Percentiles rank a stretch among this genome's conserved stretches.
These are phyloP conservation scores for Panulirus ornatus DNA, from an alignment of 1,140 invertebrate genomes.

Conservation along the genomic window DNA sequence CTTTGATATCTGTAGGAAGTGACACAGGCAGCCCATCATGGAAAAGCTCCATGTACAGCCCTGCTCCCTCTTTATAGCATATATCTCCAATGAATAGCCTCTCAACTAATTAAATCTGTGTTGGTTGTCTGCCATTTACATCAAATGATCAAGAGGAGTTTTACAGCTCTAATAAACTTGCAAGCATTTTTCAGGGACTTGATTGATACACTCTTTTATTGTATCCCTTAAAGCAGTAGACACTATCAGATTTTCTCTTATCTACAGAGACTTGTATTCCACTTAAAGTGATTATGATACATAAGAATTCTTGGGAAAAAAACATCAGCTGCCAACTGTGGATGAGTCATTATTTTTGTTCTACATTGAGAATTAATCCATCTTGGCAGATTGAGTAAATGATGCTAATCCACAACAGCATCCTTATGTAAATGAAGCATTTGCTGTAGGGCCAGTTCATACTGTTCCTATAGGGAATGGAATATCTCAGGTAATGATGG, in stretches of 20 bases:
- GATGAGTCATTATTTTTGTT: too few species aligned
- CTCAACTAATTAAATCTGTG: background rate
- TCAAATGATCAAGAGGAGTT: background rate
- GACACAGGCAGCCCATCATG: background rate
- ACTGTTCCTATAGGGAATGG: too few species aligned
- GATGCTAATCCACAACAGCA: too few species aligned
- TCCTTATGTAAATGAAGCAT: too few species aligned
- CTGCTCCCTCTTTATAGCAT: background rate
- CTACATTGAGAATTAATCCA: too few species aligned
- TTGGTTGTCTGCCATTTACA: background rate
- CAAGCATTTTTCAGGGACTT: background rate
- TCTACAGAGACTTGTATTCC: background rate
- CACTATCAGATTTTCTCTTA: background rate
- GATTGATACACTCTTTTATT: background rate
- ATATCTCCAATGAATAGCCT: background rate
- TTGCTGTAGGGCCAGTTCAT: too few species aligned
- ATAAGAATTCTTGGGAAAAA: background rate
- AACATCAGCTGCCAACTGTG: background rate
- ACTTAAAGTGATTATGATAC: too few species aligned
- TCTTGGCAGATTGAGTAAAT: too few species aligned
- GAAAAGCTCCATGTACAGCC: background rate
- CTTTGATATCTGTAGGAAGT: background rate
- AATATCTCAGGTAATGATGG: too few species aligned
- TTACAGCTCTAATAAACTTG: background rate
- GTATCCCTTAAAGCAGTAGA: background rate